phyloP scores from a whole-genome alignment of 2,113 vertebrate genomes.

The Crotalus viridis region DNA sequence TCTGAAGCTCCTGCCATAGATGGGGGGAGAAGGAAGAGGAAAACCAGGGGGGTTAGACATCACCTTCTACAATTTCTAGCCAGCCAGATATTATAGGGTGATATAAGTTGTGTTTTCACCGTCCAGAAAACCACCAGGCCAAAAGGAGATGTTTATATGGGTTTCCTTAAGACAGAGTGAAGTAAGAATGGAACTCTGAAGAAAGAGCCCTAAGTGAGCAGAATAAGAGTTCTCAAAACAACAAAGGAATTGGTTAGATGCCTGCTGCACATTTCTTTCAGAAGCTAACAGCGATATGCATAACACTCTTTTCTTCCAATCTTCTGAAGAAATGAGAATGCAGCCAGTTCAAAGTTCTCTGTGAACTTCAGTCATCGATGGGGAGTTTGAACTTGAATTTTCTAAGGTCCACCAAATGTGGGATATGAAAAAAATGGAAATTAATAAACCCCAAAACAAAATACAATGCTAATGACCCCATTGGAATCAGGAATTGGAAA shows the following conservation, averaged over 20 bases:
- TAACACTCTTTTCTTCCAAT: neutral
- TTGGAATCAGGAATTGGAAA: neutral
- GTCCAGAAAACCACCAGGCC: neutral
- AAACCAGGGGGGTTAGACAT: neutral
- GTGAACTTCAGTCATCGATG: neutral
- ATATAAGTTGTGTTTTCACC: neutral
- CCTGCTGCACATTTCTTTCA: neutral
- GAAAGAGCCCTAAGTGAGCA: neutral
- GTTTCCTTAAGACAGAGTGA: too few species aligned
- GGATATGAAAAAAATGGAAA: neutral
- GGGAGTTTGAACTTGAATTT: neutral
- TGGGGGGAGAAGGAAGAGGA: neutral
- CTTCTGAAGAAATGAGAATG: neutral
- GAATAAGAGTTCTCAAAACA: neutral
- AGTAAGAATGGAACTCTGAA: neutral
- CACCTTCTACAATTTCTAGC: neutral
- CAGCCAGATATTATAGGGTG: neutral
- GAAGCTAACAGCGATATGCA: neutral
- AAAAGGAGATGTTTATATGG: neutral
- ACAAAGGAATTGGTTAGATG: neutral
- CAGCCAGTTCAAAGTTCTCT: neutral
- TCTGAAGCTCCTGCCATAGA: neutral
- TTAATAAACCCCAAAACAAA: neutral
- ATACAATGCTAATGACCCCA: neutral
- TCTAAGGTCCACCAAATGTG: neutral